A percentile compares a stretch with the other conserved stretches of the same genome.
Evolutionary conservation across 2,797 vertebrate species (phyloP).

Genomic region (Gadopsis marmoratus): DNA sequence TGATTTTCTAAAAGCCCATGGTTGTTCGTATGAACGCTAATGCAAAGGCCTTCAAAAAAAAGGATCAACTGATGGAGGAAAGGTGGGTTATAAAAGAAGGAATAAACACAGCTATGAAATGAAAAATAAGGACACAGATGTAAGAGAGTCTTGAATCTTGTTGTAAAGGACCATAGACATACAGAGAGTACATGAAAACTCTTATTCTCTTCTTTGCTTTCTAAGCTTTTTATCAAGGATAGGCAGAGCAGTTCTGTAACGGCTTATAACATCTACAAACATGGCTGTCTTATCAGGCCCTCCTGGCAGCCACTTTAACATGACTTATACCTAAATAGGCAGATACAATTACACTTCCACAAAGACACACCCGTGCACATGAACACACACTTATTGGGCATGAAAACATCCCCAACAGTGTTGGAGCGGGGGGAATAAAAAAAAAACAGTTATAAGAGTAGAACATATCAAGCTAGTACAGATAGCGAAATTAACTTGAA

Average conservation of each 20-base stretch:
- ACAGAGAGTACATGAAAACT: conserved; percentile 15
- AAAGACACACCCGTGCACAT: conserved; percentile 30
- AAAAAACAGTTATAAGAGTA: conserved; percentile 2
- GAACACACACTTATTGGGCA: conserved; percentile 32
- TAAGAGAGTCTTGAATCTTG: conserved; percentile 28
- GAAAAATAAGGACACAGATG: conserved; percentile 34
- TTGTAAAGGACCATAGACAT: conserved; percentile 12
- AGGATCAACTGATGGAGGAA: conserved; percentile 12
- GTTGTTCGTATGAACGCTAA: background rate
- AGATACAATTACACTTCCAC: conserved; percentile 31
- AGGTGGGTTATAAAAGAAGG: background rate
- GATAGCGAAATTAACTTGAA: conserved; percentile 35
- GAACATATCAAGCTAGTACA: conserved; percentile 24
- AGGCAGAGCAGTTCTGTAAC: conserved; percentile 43
- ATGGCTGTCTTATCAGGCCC: conserved; percentile 54
- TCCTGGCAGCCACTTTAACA: conserved; percentile 48
- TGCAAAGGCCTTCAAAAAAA: background rate
- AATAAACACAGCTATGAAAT: conserved; percentile 9
- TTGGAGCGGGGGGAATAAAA: background rate
- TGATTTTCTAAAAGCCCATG: conserved; percentile 14
- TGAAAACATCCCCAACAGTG: conserved; percentile 31
- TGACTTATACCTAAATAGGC: conserved; percentile 33
- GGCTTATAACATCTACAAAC: conserved; percentile 55
- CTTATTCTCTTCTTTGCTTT: conserved; percentile 30
- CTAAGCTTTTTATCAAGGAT: conserved; percentile 60